Percentiles rank a stretch among this genome's conserved stretches.
These are phyloP conservation scores for Ramphastos sulfuratus DNA, from an alignment of 2,113 vertebrate genomes.

Conservation along the genomic window DNA sequence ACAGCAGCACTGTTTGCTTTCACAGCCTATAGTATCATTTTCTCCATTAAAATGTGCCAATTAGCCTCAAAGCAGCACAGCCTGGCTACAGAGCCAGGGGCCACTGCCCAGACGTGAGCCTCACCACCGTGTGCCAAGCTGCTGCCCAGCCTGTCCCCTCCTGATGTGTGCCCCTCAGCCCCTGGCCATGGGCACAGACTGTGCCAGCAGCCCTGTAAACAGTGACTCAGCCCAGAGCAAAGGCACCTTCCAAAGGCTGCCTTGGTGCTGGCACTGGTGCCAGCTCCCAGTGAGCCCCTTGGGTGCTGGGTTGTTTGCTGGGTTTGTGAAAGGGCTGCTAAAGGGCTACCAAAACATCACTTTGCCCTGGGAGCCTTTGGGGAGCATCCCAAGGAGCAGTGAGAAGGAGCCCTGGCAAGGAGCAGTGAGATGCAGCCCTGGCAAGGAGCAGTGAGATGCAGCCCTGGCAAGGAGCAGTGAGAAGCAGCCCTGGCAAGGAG, in stretches of 20 bases:
- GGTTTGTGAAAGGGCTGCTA: background rate
- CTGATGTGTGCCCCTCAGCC: background rate
- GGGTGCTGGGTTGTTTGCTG: background rate
- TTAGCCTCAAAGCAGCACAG: too few relatives aligned
- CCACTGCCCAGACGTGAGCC: background rate
- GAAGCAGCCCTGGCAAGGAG: too few relatives aligned
- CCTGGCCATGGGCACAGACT: background rate
- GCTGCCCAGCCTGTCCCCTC: background rate
- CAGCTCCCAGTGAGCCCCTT: background rate
- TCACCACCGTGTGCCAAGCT: background rate
- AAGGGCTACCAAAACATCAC: background rate
- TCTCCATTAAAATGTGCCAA: too few relatives aligned
- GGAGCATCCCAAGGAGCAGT: background rate
- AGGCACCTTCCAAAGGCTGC: background rate
- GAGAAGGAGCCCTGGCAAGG: background rate
- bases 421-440: too few relatives aligned
- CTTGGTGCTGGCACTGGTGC: background rate
- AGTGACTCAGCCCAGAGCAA: background rate
- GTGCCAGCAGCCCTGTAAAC: background rate
- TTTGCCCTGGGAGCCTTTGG: background rate
- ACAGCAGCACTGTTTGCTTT: too few relatives aligned
- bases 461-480: too few relatives aligned
- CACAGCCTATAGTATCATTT: too few relatives aligned
- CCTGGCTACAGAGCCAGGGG: background rate
- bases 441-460: too few relatives aligned